Evolutionary conservation across 2,888 invertebrate genomes (phyloP).

Genomic region (Nephrotoma flavescens): DNA sequence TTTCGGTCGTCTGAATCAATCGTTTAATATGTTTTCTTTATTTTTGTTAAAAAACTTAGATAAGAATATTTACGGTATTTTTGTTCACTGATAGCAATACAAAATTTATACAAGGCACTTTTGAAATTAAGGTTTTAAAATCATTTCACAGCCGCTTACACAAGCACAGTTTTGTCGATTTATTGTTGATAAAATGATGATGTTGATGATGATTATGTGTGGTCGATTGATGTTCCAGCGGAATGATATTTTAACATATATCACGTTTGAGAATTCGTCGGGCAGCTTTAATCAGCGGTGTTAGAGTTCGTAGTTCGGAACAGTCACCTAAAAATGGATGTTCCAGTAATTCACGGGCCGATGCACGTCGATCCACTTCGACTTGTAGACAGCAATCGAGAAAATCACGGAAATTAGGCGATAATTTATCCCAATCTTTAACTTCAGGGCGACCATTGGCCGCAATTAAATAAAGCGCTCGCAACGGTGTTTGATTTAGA

Average conservation of each 20-base stretch:
- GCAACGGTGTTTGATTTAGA: conserved; percentile 81
- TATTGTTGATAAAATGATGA: neutral
- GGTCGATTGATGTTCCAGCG: neutral
- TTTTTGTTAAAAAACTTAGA: neutral
- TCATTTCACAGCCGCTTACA: neutral
- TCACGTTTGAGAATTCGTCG: conserved; percentile 56
- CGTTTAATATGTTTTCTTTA: neutral
- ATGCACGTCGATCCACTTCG: conserved; percentile 75
- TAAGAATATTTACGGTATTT: neutral
- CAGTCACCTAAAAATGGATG: conserved; percentile 80
- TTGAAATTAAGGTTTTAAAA: neutral
- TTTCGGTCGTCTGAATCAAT: neutral
- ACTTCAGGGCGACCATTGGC: conserved; percentile 89
- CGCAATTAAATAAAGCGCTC: conserved; percentile 88
- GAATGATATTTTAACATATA: neutral
- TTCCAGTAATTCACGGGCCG: conserved; percentile 75
- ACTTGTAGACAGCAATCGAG: conserved; percentile 82
- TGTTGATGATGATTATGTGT: neutral
- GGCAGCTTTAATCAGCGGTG: conserved; percentile 83
- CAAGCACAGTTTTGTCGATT: neutral
- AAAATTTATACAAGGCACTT: neutral
- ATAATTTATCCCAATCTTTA: conserved; percentile 65
- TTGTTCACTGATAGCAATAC: neutral
- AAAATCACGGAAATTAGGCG: conserved; percentile 63
- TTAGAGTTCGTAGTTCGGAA: conserved; percentile 65